Conservation (phyloP, 2,113 vertebrate species). For the Salvelinus sp. region DNA sequence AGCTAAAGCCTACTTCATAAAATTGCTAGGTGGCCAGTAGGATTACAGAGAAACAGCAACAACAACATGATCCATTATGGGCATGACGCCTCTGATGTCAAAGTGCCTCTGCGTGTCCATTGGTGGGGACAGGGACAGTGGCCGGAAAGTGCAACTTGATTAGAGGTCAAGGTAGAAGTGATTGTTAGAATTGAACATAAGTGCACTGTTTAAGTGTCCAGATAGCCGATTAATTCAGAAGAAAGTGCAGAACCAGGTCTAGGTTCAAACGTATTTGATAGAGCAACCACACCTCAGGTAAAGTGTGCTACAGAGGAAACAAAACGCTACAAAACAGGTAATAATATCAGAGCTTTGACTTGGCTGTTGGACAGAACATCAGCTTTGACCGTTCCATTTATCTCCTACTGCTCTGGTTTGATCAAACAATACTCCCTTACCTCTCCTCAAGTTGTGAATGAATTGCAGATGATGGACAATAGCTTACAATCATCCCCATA, state of each 20-base stretch:
- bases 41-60: too few relatives aligned
- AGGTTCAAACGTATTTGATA: not conserved
- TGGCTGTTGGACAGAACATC: constrained; percentile 25
- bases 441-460: not conserved
- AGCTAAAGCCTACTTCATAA: too few relatives aligned
- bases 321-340: constrained; percentile 1
- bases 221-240: not conserved
- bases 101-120: not conserved
- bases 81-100: not conserved
- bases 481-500: constrained; percentile 11
- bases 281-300: not conserved
- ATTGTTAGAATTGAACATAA: not conserved
- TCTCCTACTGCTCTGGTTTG: constrained; percentile 17
- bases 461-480: constrained; percentile 25
- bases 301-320: not conserved
- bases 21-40: too few relatives aligned
- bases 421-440: constrained; percentile 5
- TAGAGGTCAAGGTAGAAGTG: constrained; percentile 1
- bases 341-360: constrained; percentile 18
- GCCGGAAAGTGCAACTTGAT: not conserved
- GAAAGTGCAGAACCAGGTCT: constrained; percentile 14
- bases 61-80: too few relatives aligned
- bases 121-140: not conserved
- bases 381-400: constrained; percentile 7
- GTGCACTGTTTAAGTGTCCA: not conserved